Percentiles rank a stretch among this genome's conserved stretches.
phyloP scores from a whole-genome alignment of 2,113 vertebrate genomes.

The Origma solitaria region DNA sequence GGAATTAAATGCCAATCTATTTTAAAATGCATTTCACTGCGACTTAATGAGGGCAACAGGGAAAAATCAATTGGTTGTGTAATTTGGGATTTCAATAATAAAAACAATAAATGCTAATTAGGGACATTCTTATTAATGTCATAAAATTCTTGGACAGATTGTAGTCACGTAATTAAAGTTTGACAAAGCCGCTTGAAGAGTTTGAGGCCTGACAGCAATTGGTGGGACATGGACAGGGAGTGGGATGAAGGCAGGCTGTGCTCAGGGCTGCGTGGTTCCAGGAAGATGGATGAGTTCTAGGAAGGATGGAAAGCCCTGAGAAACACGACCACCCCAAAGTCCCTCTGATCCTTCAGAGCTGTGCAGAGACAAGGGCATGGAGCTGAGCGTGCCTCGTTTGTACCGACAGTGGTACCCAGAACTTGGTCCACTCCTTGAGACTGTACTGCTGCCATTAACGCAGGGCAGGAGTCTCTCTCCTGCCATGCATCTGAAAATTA shows the following conservation, averaged over 20 bases:
- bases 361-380: background rate
- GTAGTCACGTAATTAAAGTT: slow-evolving; percentile 35
- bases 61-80: slow-evolving; percentile 63
- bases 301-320: background rate
- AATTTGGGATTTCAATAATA: slow-evolving; percentile 61
- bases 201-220: background rate
- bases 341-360: background rate
- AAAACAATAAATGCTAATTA: slow-evolving; percentile 67
- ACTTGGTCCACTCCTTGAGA: background rate
- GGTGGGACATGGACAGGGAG: background rate
- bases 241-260: background rate
- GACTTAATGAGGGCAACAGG: slow-evolving; percentile 49
- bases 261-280: fast-evolving
- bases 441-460: background rate
- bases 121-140: slow-evolving; percentile 51
- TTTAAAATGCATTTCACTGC: slow-evolving; percentile 52
- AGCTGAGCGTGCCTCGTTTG: background rate
- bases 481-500: background rate
- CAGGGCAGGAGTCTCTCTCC: background rate
- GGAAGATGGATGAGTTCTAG: background rate
- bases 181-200: background rate
- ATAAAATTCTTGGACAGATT: slow-evolving; percentile 44
- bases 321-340: background rate
- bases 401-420: background rate
- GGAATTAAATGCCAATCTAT: slow-evolving; percentile 65